Percentiles rank a stretch among this genome's conserved stretches.
Evolutionary conservation across 2,113 vertebrate genomes (phyloP).

Genomic region (Dinomys branickii): DNA sequence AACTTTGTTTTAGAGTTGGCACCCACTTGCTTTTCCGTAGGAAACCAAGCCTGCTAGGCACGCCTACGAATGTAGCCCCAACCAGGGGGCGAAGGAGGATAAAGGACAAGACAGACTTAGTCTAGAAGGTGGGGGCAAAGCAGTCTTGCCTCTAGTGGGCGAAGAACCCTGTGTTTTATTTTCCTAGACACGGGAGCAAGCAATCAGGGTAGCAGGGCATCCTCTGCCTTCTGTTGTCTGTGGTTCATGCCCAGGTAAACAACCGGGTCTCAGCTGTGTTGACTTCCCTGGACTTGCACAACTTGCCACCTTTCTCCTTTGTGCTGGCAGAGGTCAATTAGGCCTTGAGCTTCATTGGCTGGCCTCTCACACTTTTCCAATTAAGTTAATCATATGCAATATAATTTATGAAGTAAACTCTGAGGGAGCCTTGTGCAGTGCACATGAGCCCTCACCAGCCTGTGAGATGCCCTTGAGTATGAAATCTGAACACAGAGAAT

Average conservation of each 20-base stretch:
- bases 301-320: not conserved
- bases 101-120: not conserved
- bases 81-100: not conserved
- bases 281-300: not conserved
- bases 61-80: not conserved
- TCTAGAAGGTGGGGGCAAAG: not conserved
- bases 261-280: too few relatives aligned
- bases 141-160: too few relatives aligned
- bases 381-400: not conserved
- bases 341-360: not conserved
- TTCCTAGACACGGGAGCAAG: not conserved
- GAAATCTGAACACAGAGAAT: not conserved
- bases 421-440: not conserved
- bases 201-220: too few relatives aligned
- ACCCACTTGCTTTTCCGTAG: not conserved
- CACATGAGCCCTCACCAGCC: too few relatives aligned
- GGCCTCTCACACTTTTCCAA: not conserved
- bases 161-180: not conserved
- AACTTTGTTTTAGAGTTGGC: not conserved
- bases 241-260: not conserved
- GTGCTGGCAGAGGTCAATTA: not conserved
- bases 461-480: accelerated
- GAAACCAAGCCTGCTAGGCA: not conserved
- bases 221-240: not conserved
- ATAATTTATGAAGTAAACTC: not conserved